Base-by-base conservation (phyloP, 2,888 invertebrate species). In the Notocelia uddmanniana region DNA sequence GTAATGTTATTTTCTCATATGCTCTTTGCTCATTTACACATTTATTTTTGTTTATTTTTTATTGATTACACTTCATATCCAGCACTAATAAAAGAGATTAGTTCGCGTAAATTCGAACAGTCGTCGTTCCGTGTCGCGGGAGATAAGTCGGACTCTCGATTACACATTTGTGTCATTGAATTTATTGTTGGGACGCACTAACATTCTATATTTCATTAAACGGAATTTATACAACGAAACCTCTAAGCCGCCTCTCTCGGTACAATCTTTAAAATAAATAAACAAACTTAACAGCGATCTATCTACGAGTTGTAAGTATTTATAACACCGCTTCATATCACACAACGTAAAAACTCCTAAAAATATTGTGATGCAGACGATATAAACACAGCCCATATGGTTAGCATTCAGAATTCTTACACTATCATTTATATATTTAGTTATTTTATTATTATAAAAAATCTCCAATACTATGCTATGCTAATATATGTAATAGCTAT, bases 331-430 rank as follows among this genome's bases (percentile, higher is more conserved):
- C 52, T 26, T 64, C 18, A 52, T 64, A 71, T 71, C 66, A 71
- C 70, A 71, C 64, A 82, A 80, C 80, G 72, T 74, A 79, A 74
- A 81, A 48, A 68, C 64, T 58, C 48, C 41, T 55, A 63, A 69
- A 34, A 23, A 82, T 80, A 83, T 87, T 89, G 87, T 89, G 88
- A 90, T 89, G 86, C 83, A 83, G 82, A 85, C 85, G 85, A 84
- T 83, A 87, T 23, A 72, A 69, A 70, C 74, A 74, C 64, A 74
- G 71, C 74, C 71, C 64, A 55, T 66, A 70, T 57, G 62, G 62
- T 68, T 67, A 72, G 60, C 69, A 41, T 57, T 55, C 58, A 68
- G 67, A 67, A 52, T 62, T 18, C 45, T 69, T 64, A 73, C 9
- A 34, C 34, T 34, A 62, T 37, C 37, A 45, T 63, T 52, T 63